A percentile compares a stretch with the other conserved stretches of the same genome.
These are phyloP conservation scores for Anas flavirostris DNA, from an alignment of 2,797 vertebrate genomes.

Conservation along the genomic window DNA sequence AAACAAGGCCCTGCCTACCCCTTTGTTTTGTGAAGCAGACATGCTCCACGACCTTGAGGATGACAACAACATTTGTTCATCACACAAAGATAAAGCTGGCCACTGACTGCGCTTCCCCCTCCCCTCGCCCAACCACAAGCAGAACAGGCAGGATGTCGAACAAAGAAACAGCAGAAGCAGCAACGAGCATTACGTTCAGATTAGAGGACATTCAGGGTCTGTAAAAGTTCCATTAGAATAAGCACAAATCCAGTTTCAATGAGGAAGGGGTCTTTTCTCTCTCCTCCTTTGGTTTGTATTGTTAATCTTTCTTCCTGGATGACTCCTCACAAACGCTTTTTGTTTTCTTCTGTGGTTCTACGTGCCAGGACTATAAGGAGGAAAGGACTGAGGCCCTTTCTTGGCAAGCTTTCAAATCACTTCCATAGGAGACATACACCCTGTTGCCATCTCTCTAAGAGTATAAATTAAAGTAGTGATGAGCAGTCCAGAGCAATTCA, in stretches of 20 bases:
- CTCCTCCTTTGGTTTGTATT: slow-evolving; percentile 70
- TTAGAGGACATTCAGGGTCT: slow-evolving; percentile 74
- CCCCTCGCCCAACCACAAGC: slow-evolving; percentile 35
- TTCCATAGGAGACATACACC: slow-evolving; percentile 76
- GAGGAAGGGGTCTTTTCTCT: slow-evolving; percentile 65
- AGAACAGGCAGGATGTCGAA: slow-evolving; percentile 69
- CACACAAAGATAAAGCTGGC: slow-evolving; percentile 70
- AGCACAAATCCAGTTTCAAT: slow-evolving; percentile 78
- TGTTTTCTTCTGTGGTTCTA: slow-evolving; percentile 79
- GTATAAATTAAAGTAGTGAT: slow-evolving; percentile 80
- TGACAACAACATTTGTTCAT: slow-evolving; percentile 71
- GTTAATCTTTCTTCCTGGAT: slow-evolving; percentile 82
- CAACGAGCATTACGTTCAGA: slow-evolving; percentile 75
- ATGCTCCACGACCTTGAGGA: slow-evolving; percentile 70
- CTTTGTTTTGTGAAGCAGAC: slow-evolving; percentile 46
- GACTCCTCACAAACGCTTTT: slow-evolving; percentile 81
- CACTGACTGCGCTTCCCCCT: slow-evolving; percentile 36
- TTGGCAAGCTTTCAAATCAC: slow-evolving; percentile 80
- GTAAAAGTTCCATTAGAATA: slow-evolving; percentile 79
- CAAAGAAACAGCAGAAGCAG: slow-evolving; percentile 71
- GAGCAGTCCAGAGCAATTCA: slow-evolving; percentile 78
- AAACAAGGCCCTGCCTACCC: slow-evolving; percentile 47
- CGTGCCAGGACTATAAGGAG: slow-evolving; percentile 79
- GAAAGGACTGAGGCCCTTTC: slow-evolving; percentile 72
- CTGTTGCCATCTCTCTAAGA: slow-evolving; percentile 78